phyloP scores from a whole-genome alignment of 53 echinoderm and acorn worm species.

The Astropecten irregularis region DNA sequence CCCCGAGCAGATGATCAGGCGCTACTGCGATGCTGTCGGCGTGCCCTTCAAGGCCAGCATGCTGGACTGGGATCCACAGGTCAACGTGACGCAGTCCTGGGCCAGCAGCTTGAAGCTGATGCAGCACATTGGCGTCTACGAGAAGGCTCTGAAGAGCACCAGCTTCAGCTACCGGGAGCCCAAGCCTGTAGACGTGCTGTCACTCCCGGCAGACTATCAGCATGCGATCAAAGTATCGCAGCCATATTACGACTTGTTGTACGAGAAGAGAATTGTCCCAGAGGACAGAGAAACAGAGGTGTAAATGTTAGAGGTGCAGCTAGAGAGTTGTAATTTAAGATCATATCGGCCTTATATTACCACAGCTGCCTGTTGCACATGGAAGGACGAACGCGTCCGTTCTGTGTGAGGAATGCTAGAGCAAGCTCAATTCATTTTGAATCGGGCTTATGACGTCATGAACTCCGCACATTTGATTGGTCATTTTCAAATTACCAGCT shows the following conservation, averaged over 20 bases:
- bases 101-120: conserved; percentile 57
- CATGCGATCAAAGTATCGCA: conserved; percentile 62
- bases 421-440: too few species aligned
- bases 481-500: too few species aligned
- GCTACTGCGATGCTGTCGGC: conserved; percentile 63
- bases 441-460: too few species aligned
- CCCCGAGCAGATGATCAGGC: conserved; percentile 64
- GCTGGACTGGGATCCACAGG: conserved; percentile 65
- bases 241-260: conserved; percentile 59
- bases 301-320: too few species aligned
- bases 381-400: too few species aligned
- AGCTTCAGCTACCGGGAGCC: conserved; percentile 26
- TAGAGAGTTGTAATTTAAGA: too few species aligned
- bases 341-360: too few species aligned
- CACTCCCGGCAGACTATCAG: conserved; percentile 57
- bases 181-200: conserved; percentile 46
- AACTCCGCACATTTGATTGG: too few species aligned
- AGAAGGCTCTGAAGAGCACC: conserved; percentile 59
- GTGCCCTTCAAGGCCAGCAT: conserved; percentile 58
- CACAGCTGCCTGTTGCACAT: too few species aligned
- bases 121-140: conserved; percentile 58
- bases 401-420: too few species aligned
- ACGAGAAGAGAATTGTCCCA: conserved; percentile 52
- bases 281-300: conserved; percentile 68
- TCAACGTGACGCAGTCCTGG: conserved; percentile 63